Evolutionary conservation across 2,797 vertebrate genomes (phyloP), one percentile per base, ranked within the genome.

Genomic region (Xiphorhynchus erythropygius): DNA sequence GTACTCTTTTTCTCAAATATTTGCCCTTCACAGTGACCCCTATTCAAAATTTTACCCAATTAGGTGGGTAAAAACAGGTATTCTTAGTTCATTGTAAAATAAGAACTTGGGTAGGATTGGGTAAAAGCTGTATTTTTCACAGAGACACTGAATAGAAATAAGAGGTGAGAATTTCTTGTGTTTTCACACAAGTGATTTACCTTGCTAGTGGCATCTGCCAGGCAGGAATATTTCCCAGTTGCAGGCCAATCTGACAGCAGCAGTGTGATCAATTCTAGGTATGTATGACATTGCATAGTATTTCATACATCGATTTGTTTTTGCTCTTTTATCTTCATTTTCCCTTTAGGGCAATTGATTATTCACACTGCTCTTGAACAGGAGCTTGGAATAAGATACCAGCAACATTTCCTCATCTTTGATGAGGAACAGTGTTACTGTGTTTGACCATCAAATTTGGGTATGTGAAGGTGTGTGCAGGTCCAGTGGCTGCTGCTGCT

Each of bases 281-380:
- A 14, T 83, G 49, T 77, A 68, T 94, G 94, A 77, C 82, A 87
- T 42, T 68, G 47, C 56, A 42, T 41, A 78, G 89, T 62, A 46
- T 96, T 97, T 95, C 77, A 91, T 84, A 63, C 68, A 89, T 92
- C 62, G 87, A 97, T 97, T 96, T 96, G 90, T 92, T 93, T 92
- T 89, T 73, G 32, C 76, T 89, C 81, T 90, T 28, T 96, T 97
- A 56, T 84, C 83, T 7, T 6, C 73, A 27, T 90, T 96, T 96
- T 93, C 79, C 84, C 86, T 82, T 90, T 75, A 90, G 88, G 65
- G 81, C 70, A 74, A 95, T 97, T 52, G 53, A 90, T 98, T 97
- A 96, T 91, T 97, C 86, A 95, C 63, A 42, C 84, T 90, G 81
- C 67, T 95, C 85, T 82, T 52, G 49, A 78, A 33, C 32, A 62